Conservation (phyloP, 2,113 vertebrate species). For the Romanogobio albipinnatus region DNA sequence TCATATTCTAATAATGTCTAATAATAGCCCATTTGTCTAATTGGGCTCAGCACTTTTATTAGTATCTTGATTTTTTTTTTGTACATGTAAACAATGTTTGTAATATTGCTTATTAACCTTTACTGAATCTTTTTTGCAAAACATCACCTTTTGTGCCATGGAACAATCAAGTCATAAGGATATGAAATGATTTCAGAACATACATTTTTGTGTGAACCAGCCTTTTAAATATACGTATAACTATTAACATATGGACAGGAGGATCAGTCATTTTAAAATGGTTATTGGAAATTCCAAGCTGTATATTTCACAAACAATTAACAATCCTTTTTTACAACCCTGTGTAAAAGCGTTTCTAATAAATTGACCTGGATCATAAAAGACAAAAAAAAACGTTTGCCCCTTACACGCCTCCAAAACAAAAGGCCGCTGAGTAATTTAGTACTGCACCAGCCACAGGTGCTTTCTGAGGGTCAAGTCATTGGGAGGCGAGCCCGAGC, state of each 20-base stretch:
- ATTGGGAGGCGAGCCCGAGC: conserved; percentile 76
- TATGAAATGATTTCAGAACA: background rate
- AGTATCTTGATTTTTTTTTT: background rate
- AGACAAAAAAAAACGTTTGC: background rate
- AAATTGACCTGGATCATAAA: background rate
- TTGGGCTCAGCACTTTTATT: background rate
- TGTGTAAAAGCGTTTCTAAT: background rate
- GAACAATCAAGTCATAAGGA: background rate
- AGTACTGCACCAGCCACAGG: conserved; percentile 73
- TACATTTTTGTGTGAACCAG: background rate
- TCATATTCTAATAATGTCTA: background rate
- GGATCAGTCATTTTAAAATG: background rate
- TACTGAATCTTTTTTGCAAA: background rate
- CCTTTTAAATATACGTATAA: background rate
- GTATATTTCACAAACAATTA: background rate
- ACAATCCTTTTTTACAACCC: background rate
- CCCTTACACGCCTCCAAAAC: conserved; percentile 21
- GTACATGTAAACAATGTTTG: background rate
- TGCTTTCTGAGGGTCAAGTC: conserved; percentile 76
- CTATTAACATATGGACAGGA: background rate
- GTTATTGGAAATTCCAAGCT: background rate
- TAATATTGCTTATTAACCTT: background rate
- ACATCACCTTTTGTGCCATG: background rate
- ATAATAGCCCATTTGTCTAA: background rate
- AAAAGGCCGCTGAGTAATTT: conserved; percentile 65